These are phyloP conservation scores for Stomatorhinus walkeri DNA, from an alignment of 2,797 vertebrate genomes.

Conservation along the genomic window DNA sequence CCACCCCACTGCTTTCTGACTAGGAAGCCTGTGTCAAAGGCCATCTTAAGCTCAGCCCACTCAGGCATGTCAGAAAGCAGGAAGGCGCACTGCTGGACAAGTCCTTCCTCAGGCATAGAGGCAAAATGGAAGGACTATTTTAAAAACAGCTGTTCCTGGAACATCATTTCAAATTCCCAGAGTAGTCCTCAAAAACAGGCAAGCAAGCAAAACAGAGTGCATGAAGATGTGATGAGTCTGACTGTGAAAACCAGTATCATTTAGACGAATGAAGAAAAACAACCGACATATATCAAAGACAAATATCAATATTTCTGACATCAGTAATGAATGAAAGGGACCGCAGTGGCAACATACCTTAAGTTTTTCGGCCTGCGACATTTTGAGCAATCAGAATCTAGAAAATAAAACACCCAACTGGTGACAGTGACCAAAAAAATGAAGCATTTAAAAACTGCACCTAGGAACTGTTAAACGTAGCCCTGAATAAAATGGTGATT, in stretches of 20 bases:
- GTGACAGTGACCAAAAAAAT: background rate
- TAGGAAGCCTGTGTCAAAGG: background rate
- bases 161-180: background rate
- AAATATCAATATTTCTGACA: background rate
- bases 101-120: background rate
- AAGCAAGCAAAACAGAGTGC: background rate
- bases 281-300: background rate
- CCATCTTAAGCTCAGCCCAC: background rate
- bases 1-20: background rate
- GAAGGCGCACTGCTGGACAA: background rate
- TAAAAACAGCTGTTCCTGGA: background rate
- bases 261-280: background rate
- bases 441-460: background rate
- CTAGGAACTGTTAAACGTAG: background rate
- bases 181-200: background rate
- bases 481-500: background rate
- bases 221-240: background rate
- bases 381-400: slow-evolving; percentile 34
- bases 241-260: background rate
- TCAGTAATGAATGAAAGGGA: background rate
- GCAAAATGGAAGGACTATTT: slow-evolving; percentile 29
- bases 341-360: slow-evolving; percentile 51
- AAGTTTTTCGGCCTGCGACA: slow-evolving; percentile 72
- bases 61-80: background rate
- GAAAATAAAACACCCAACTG: background rate